Evolutionary conservation across 2,888 invertebrate species (phyloP).

Genomic region (Boloria euphrosyne): DNA sequence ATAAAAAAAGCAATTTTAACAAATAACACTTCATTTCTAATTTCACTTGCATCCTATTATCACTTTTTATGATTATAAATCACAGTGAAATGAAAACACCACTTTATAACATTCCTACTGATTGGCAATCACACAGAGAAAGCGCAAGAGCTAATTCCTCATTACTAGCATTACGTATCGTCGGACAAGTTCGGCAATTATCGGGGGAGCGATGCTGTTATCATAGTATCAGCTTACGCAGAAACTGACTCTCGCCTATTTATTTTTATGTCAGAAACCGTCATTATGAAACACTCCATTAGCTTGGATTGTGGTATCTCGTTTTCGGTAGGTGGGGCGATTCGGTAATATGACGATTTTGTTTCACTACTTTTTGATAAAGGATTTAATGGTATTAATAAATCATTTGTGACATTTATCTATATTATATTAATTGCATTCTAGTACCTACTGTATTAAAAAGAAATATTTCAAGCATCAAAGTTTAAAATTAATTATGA

Average conservation of each 20-base stretch:
- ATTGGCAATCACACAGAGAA: slow-evolving; percentile 62
- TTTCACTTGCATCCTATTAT: not conserved
- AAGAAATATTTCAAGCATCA: no score
- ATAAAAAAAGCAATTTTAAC: not conserved
- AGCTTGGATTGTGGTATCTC: slow-evolving; percentile 80
- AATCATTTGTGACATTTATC: slow-evolving; percentile 10
- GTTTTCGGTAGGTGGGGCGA: slow-evolving; percentile 79
- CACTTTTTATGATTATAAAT: slow-evolving; percentile 7
- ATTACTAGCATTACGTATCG: slow-evolving; percentile 56
- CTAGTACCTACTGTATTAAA: no score
- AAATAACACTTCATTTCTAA: not conserved
- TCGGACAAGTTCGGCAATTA: slow-evolving; percentile 79
- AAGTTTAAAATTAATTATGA: no score
- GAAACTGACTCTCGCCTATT: slow-evolving; percentile 82
- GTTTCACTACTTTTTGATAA: slow-evolving; percentile 39
- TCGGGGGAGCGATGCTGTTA: slow-evolving; percentile 80
- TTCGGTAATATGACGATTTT: slow-evolving; percentile 59
- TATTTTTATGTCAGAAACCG: slow-evolving; percentile 83
- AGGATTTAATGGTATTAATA: slow-evolving; percentile 27
- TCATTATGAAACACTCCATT: slow-evolving; percentile 83
- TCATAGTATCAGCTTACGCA: slow-evolving; percentile 83
- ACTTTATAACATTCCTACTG: not conserved
- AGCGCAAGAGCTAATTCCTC: slow-evolving; percentile 64
- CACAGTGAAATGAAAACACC: not conserved
- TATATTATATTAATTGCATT: not conserved